Conservation (phyloP, 2,797 vertebrate genomes). For the Cossypha niveicapilla region DNA sequence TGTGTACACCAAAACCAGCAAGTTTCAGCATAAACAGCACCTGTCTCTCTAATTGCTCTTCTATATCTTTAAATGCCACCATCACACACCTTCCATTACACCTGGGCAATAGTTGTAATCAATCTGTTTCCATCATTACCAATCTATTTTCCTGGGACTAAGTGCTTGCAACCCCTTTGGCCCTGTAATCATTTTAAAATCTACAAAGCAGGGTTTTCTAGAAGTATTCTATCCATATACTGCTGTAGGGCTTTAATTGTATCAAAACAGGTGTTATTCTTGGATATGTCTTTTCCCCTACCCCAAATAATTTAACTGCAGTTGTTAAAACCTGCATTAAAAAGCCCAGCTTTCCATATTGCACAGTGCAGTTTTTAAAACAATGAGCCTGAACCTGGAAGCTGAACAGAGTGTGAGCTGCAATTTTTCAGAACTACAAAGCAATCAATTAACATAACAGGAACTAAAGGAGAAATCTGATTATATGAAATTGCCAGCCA, state of each 20-base stretch:
- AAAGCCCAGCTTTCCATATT: conserved; percentile 26
- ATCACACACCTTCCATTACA: background rate
- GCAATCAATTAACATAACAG: conserved; percentile 46
- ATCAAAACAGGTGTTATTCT: conserved; percentile 38
- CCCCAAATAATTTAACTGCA: conserved; percentile 40
- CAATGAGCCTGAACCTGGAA: background rate
- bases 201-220: background rate
- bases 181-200: conserved; percentile 11
- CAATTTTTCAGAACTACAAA: conserved; percentile 26
- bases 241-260: conserved; percentile 36
- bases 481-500: conserved; percentile 48
- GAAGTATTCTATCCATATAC: background rate
- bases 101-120: background rate
- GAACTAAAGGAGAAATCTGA: conserved; percentile 45
- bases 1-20: background rate
- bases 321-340: conserved; percentile 39
- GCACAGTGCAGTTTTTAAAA: conserved; percentile 2
- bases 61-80: background rate
- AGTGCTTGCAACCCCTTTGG: background rate
- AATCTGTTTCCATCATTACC: background rate
- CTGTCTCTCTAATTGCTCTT: background rate
- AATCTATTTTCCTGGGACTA: background rate
- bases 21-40: background rate
- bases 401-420: conserved; percentile 23
- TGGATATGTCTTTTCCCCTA: background rate